Evolutionary conservation across 35 echinoderm and acorn worm genomes (phyloP).

Genomic region (Apostichopus californicus): DNA sequence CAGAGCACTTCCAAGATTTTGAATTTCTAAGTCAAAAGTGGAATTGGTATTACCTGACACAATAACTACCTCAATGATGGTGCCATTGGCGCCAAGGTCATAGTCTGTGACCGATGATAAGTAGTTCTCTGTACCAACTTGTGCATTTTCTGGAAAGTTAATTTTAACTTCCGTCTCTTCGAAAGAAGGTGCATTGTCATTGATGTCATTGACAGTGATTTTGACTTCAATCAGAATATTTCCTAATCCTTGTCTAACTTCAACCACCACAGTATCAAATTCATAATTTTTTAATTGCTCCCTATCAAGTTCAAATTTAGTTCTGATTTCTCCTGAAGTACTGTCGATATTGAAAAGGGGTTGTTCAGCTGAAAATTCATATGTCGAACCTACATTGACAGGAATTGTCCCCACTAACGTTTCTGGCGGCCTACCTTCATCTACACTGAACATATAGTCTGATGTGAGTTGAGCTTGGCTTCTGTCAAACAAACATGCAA

Average conservation of each 20-base stretch:
- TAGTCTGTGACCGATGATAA: conserved; percentile 79
- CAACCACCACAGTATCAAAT: conserved; percentile 84
- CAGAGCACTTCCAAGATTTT: conserved; percentile 47
- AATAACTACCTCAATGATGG: conserved; percentile 56
- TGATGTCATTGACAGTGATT: conserved; percentile 87
- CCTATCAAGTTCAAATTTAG: conserved; percentile 78
- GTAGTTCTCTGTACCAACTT: conserved; percentile 65
- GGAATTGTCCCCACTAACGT: conserved; percentile 40
- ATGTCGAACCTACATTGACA: conserved; percentile 15
- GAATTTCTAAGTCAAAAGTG: conserved; percentile 61
- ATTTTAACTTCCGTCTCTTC: conserved; percentile 60
- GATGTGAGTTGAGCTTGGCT: conserved; percentile 25
- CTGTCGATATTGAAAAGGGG: conserved; percentile 56
- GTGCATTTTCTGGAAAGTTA: conserved; percentile 79
- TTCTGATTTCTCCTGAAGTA: conserved; percentile 74
- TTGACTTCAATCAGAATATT: conserved; percentile 83
- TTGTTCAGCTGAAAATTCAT: conserved; percentile 44
- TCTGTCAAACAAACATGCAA: conserved; percentile 9
- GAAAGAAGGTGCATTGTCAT: conserved; percentile 92
- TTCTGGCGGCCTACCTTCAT: conserved; percentile 60
- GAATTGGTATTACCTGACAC: conserved; percentile 63
- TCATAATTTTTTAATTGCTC: conserved; percentile 71
- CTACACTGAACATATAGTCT: conserved; percentile 30
- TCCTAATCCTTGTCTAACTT: conserved; percentile 26
- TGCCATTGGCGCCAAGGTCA: conserved; percentile 76